Percentiles rank a stretch among this genome's conserved stretches.
Conservation (phyloP, 2,113 vertebrate species). For the Daphoenositta chrysoptera region DNA sequence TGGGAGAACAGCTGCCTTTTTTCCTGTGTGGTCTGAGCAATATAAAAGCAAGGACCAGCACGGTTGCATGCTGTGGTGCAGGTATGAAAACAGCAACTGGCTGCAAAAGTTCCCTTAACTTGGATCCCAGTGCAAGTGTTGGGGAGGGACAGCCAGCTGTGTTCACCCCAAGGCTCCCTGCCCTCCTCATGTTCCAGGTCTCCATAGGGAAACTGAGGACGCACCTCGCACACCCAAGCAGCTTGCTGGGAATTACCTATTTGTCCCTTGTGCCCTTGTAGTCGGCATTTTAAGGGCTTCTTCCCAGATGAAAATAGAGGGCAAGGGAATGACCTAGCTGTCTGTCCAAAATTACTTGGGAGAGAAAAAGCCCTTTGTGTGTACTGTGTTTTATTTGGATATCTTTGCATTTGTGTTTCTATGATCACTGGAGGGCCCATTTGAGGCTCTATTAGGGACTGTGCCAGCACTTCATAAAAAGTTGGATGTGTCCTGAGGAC, state of each 20-base stretch:
- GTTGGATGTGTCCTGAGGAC: background rate
- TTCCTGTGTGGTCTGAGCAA: background rate
- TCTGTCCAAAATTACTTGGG: background rate
- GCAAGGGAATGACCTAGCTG: background rate
- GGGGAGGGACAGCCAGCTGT: background rate
- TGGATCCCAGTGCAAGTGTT: fast-evolving
- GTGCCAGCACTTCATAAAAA: background rate
- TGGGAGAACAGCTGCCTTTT: background rate
- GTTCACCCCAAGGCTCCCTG: background rate
- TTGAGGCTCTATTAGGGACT: background rate
- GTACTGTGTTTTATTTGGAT: background rate
- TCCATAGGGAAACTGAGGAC: background rate
- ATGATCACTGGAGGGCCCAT: background rate
- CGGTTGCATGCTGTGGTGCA: background rate
- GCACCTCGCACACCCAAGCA: background rate
- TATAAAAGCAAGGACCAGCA: background rate
- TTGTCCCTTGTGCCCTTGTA: background rate
- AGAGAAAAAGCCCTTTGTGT: background rate
- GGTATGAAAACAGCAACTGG: background rate
- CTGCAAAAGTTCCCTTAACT: background rate
- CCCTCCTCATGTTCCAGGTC: background rate
- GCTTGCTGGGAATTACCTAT: background rate
- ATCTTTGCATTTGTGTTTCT: background rate
- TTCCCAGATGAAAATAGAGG: background rate
- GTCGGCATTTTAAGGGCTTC: background rate